Evolutionary conservation across 2,113 vertebrate genomes (phyloP), one percentile per base, ranked within the genome.

Genomic region (Neogale vison): DNA sequence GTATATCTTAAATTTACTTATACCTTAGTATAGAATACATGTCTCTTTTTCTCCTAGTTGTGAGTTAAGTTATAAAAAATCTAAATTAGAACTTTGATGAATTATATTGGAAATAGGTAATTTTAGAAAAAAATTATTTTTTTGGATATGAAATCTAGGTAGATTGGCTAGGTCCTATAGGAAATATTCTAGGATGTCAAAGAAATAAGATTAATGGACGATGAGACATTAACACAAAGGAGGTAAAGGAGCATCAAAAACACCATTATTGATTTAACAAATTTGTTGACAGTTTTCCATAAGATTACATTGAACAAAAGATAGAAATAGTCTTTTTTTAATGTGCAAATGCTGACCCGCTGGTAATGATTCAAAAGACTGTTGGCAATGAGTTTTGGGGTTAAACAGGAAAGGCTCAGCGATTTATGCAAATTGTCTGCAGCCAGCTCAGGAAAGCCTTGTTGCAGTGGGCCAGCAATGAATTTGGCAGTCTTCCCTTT

Each of bases 401-500:
- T 65, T 67, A 86, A 76, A 4, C 23, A 79, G 29, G 47, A 24
- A 84, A 71, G 57, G 2, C 3, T 61, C 9, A 50, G 36, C 45
- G 81, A 67, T 86, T 80, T 82, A 76, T 57, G 74, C 9, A n/a
- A n/a, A 42, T 67, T 81, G 21, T 72, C 55, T 80, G 29, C 11
- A 13, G 2, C 12, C 6, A 7, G 17, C 7, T 87, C 57, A 55
- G 50, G 39, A 76, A 82, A 69, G n/a, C 10, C 69, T 26, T 71
- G 18, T 24, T n/a, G 5, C 18, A 29, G 34, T 23, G 65, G 0
- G 1, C 3, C 26, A 57, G 26, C 6, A 36, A 20, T 14, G 29
- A 21, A 39, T 29, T 57, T 45, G 7, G 14, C 42, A n/a, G 4
- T 81, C 50, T 71, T 87, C 3, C 76, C 8, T 93, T 80, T 59